Percentiles rank a stretch among this genome's conserved stretches.
phyloP scores from a whole-genome alignment of 1,140 invertebrate genomes.

The Bombus terrestris region DNA sequence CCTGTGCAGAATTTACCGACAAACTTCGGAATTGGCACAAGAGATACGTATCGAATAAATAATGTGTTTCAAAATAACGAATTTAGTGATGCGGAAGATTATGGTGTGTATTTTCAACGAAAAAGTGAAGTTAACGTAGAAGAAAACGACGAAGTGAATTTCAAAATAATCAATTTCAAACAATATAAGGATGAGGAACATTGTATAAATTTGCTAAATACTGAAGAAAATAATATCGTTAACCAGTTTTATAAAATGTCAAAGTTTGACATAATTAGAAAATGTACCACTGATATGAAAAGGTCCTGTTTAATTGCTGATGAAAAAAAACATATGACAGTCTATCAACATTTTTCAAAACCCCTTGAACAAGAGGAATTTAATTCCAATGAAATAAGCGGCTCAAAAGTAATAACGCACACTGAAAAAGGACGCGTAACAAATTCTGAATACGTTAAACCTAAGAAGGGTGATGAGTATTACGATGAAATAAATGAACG shows the following conservation, averaged over 20 bases:
- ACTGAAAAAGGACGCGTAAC: too few relatives aligned
- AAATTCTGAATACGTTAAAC: not conserved
- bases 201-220: not conserved
- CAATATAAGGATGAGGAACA: not conserved
- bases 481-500: not conserved
- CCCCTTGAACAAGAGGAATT: too few relatives aligned
- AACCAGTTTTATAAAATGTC: not conserved
- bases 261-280: not conserved
- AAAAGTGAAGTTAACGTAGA: not conserved
- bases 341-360: too few relatives aligned
- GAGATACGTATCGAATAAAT: not conserved
- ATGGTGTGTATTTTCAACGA: not conserved
- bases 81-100: not conserved
- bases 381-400: not conserved
- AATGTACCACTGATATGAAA: too few relatives aligned
- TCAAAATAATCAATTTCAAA: not conserved
- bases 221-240: not conserved
- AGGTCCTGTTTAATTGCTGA: too few relatives aligned
- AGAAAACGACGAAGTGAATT: not conserved
- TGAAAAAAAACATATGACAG: too few relatives aligned
- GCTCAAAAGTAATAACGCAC: too few relatives aligned
- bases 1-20: not conserved
- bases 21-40: not conserved
- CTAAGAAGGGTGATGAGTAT: not conserved
- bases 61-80: not conserved